Evolutionary conservation across 2,113 vertebrate species (phyloP), one percentile per base, ranked within the genome.

Genomic region (Bambusicola thoracicus): DNA sequence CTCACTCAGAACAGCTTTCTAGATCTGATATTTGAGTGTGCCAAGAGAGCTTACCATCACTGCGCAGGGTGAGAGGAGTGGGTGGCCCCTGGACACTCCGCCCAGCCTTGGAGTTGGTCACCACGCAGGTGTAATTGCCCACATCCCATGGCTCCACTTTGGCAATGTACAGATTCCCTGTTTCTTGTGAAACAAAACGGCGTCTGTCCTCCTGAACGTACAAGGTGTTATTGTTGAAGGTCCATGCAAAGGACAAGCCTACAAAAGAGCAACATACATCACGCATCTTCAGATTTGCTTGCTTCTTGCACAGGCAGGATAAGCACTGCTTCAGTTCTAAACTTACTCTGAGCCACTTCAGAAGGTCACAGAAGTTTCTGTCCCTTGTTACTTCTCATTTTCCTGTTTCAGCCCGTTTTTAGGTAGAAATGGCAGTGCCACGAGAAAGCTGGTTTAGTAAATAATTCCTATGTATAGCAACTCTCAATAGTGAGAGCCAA

Each of bases 191-290:
- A 21, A 99, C 97, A 24, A 99, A 99, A 30, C 98, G 95, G 1
- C 98, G 96, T 0, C 81, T 91, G 13, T 99, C 98, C 32, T 98
- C 98, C 67, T 97, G 96, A 10, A 98, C 96, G 5, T 97, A 83
- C 24, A 98, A 75, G 10, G 96, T 97, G 11, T 76, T 95, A 2
- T 98, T 97, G 29, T 99, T 99, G 97, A 98, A 98, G 88, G 98
- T 92, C 98, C 98, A 99, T 0, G 95, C 96, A 43, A 98, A 99
- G 85, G 98, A 98, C 59, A 99, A 97, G 87, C 97, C 98, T 99
- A 87, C 34, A 91, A 97, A 91, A 85, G 81, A 95, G 6, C 48
- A 75, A 69, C 9, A 56, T 6, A 0, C 0, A 17, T 93, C 74
- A 89, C 0, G 4, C 30, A 21, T 41, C 74, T 51, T 38, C 18